phyloP scores from a whole-genome alignment of 2,888 invertebrate species.

The Mythimna lalbum region DNA sequence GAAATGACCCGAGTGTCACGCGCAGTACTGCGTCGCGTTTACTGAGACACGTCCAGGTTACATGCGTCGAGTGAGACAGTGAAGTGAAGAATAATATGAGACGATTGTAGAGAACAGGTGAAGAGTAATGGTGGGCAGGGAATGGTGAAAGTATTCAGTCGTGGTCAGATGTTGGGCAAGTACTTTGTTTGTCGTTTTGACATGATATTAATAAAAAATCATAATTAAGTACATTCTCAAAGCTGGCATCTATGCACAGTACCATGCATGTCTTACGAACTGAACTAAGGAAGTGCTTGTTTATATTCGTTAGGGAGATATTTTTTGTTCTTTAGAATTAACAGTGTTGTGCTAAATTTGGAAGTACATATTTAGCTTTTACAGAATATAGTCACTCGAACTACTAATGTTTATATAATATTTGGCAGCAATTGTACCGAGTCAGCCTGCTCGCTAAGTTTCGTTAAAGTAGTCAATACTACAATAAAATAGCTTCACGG shows the following conservation, averaged over 20 bases:
- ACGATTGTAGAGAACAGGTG: slow-evolving; percentile 44
- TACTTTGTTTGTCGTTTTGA: slow-evolving; percentile 1
- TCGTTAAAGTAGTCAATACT: too few relatives aligned
- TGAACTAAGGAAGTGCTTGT: slow-evolving; percentile 4
- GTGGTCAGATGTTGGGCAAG: not conserved
- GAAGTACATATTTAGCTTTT: too few relatives aligned
- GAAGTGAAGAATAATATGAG: slow-evolving; percentile 48
- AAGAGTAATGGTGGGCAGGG: slow-evolving; percentile 41
- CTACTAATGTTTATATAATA: too few relatives aligned
- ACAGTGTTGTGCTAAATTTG: too few relatives aligned
- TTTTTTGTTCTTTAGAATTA: not conserved
- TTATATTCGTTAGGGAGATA: not conserved
- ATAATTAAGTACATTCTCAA: slow-evolving; percentile 11
- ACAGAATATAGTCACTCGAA: too few relatives aligned
- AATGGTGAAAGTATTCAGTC: slow-evolving; percentile 29
- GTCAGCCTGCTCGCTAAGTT: too few relatives aligned
- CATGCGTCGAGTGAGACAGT: slow-evolving; percentile 38
- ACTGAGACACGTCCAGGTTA: slow-evolving; percentile 16
- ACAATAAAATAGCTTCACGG: too few relatives aligned
- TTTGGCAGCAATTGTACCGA: too few relatives aligned
- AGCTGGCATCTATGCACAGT: slow-evolving; percentile 18
- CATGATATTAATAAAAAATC: slow-evolving; percentile 5
- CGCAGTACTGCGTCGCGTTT: slow-evolving; percentile 34
- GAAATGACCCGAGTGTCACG: slow-evolving; percentile 5
- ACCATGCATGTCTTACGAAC: slow-evolving; percentile 2